Evolutionary conservation across 2,113 vertebrate species (phyloP).

Genomic region (Tylochromis polylepis): DNA sequence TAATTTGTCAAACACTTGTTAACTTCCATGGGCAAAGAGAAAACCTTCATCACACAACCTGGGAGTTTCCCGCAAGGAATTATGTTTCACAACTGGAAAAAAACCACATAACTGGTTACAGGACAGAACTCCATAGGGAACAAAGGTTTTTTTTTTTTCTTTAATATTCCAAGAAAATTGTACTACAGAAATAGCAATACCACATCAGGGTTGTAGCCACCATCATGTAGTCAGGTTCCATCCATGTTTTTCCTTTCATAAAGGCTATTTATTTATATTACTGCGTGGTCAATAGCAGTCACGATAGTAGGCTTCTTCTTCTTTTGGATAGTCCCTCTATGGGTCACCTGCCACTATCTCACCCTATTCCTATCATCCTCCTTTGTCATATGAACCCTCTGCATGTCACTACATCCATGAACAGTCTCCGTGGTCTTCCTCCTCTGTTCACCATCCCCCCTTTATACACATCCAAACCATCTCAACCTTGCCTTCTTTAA

Average conservation of each 20-base stretch:
- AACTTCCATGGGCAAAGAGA: neutral
- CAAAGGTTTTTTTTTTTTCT: neutral
- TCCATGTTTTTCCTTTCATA: neutral
- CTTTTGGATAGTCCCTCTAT: neutral
- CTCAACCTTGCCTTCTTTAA: neutral
- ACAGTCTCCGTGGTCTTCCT: neutral
- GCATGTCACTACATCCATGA: neutral
- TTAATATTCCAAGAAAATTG: neutral
- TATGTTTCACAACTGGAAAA: neutral
- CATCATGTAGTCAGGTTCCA: neutral
- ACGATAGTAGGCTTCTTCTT: neutral
- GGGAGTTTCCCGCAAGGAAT: slow-evolving; percentile 14
- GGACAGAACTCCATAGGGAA: neutral
- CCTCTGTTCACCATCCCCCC: neutral
- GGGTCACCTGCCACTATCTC: neutral
- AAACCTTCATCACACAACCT: neutral
- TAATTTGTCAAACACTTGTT: slow-evolving; percentile 22
- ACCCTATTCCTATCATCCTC: neutral
- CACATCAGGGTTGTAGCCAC: neutral
- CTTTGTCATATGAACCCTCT: neutral
- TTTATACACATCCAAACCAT: neutral
- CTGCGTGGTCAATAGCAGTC: neutral
- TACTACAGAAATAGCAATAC: neutral
- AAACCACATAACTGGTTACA: neutral
- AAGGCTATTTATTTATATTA: neutral